Conservation (phyloP, 2,888 invertebrate genomes). For the Nymphalis urticae region DNA sequence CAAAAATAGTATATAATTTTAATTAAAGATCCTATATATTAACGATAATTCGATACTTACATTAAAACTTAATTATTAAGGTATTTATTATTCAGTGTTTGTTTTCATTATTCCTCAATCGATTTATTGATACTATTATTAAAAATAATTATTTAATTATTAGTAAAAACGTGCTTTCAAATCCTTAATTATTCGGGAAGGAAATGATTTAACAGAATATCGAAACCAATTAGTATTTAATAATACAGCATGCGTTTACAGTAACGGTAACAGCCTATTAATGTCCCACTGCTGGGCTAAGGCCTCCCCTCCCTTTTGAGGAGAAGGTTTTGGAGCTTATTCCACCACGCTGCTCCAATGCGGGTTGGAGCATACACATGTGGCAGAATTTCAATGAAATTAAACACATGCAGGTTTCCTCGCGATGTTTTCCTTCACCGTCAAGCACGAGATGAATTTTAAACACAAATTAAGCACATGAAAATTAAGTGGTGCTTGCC, state of each 20-base stretch:
- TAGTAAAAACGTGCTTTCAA: conserved; percentile 16
- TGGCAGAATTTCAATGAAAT: too few species aligned
- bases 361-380: too few species aligned
- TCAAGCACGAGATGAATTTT: too few species aligned
- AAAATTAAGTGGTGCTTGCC: too few species aligned
- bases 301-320: too few species aligned
- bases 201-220: conserved; percentile 22
- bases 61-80: neutral
- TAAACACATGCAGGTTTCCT: too few species aligned
- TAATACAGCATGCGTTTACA: neutral
- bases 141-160: conserved; percentile 8
- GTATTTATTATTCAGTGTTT: neutral
- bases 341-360: too few species aligned
- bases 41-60: neutral
- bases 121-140: neutral
- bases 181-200: conserved; percentile 21
- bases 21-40: neutral
- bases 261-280: too few species aligned
- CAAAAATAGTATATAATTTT: neutral
- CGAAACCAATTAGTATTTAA: conserved; percentile 16
- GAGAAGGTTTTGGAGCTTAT: too few species aligned
- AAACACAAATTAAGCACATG: too few species aligned
- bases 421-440: too few species aligned
- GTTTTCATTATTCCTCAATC: neutral
- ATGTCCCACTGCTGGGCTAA: too few species aligned